Conservation (phyloP, 2,113 vertebrate genomes). For the Sprattus sprattus region DNA sequence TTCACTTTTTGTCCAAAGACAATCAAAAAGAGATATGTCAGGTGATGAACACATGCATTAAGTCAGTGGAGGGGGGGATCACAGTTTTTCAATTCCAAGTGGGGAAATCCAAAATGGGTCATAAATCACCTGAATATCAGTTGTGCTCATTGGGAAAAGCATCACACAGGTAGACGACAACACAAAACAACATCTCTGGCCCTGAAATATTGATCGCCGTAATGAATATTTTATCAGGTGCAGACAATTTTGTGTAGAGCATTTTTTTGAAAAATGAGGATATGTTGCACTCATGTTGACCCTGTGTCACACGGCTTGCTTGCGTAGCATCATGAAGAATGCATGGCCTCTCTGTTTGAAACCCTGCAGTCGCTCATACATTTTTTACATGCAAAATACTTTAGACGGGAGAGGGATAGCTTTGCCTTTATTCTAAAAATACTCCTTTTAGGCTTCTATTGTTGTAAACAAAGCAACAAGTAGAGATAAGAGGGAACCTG, state of each 20-base stretch:
- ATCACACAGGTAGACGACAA: background rate
- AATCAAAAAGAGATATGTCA: background rate
- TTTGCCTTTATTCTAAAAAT: constrained; percentile 67
- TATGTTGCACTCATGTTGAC: constrained; percentile 66
- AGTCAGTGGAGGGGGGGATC: background rate
- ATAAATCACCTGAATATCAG: background rate
- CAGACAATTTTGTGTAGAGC: constrained; percentile 54
- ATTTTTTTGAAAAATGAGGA: constrained; percentile 60
- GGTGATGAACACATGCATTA: background rate
- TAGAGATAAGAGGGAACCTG: background rate
- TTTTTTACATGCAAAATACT: constrained; percentile 70
- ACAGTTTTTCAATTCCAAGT: background rate
- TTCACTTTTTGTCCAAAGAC: background rate
- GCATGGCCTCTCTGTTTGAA: constrained; percentile 59
- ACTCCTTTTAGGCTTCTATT: constrained; percentile 52
- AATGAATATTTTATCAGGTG: constrained; percentile 63
- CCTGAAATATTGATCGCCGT: constrained; percentile 50
- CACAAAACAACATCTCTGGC: constrained; percentile 20
- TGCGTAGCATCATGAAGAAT: constrained; percentile 66
- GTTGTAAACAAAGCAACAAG: constrained; percentile 39
- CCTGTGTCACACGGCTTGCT: constrained; percentile 64
- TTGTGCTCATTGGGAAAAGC: background rate
- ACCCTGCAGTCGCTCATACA: constrained; percentile 62
- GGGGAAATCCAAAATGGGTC: background rate
- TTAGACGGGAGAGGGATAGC: constrained; percentile 47